phyloP scores from a whole-genome alignment of 2,113 vertebrate species.

The Petrocephalus microphthalmus region DNA sequence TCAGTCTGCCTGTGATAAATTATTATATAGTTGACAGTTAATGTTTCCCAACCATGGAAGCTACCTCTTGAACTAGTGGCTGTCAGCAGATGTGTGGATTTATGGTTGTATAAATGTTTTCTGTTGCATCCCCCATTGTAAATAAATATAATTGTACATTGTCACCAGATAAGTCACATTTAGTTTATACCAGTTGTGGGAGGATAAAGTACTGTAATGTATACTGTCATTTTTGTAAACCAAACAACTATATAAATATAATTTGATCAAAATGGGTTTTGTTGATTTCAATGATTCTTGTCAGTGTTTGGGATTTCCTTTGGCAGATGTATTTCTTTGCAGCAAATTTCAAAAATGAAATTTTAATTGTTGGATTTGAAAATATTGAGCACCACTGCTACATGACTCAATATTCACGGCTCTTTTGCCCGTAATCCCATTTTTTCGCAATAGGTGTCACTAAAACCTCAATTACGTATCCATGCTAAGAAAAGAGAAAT shows the following conservation, averaged over 20 bases:
- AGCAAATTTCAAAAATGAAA: background rate
- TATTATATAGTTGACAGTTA: conserved; percentile 80
- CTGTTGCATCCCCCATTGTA: conserved; percentile 58
- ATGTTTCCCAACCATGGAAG: conserved; percentile 82
- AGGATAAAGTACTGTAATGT: conserved; percentile 74
- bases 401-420: background rate
- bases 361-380: background rate
- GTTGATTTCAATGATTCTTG: background rate
- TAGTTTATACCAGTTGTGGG: conserved; percentile 79
- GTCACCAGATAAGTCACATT: conserved; percentile 73
- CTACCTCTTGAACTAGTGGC: conserved; percentile 92
- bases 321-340: background rate
- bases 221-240: conserved; percentile 78
- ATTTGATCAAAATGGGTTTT: background rate
- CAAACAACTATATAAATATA: conserved; percentile 70
- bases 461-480: background rate
- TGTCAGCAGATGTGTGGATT: conserved; percentile 72
- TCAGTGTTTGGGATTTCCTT: background rate
- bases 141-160: conserved; percentile 78
- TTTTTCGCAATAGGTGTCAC: background rate
- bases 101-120: background rate
- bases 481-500: background rate
- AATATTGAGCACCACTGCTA: background rate
- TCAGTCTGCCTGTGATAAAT: conserved; percentile 69
- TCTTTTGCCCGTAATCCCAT: background rate